Conservation (phyloP, 1,140 invertebrate species). For the Drosophila sp. region DNA sequence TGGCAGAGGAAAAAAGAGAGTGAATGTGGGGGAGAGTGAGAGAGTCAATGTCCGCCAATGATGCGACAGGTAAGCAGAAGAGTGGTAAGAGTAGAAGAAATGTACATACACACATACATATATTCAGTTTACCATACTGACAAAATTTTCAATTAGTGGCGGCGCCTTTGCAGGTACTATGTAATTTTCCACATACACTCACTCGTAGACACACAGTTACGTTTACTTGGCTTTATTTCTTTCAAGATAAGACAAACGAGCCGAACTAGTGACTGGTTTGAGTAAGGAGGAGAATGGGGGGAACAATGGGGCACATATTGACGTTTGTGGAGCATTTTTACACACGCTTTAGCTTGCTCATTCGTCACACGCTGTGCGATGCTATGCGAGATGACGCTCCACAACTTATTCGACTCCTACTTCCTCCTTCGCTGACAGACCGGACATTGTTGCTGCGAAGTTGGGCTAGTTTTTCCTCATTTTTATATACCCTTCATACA, state of each 20-base stretch:
- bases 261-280: background rate
- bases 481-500: slow-evolving; percentile 18
- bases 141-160: slow-evolving; percentile 65
- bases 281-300: slow-evolving; percentile 20
- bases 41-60: slow-evolving; percentile 32
- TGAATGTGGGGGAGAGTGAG: background rate
- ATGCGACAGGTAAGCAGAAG: slow-evolving; percentile 56
- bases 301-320: slow-evolving; percentile 51
- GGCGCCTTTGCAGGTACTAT: slow-evolving; percentile 59
- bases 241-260: slow-evolving; percentile 58
- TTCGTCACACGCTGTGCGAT: slow-evolving; percentile 3
- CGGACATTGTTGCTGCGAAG: background rate
- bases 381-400: slow-evolving; percentile 12
- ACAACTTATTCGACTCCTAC: background rate
- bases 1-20: slow-evolving; percentile 10
- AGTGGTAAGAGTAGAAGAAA: background rate
- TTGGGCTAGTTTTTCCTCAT: slow-evolving; percentile 69
- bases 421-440: background rate
- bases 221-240: slow-evolving; percentile 42
- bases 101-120: background rate
- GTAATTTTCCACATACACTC: slow-evolving; percentile 49
- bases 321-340: slow-evolving; percentile 68
- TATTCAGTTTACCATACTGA: background rate
- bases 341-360: slow-evolving; percentile 34
- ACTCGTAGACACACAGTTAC: slow-evolving; percentile 9